phyloP scores from a whole-genome alignment of 2,113 vertebrate genomes.

The Hystrix brachyura region DNA sequence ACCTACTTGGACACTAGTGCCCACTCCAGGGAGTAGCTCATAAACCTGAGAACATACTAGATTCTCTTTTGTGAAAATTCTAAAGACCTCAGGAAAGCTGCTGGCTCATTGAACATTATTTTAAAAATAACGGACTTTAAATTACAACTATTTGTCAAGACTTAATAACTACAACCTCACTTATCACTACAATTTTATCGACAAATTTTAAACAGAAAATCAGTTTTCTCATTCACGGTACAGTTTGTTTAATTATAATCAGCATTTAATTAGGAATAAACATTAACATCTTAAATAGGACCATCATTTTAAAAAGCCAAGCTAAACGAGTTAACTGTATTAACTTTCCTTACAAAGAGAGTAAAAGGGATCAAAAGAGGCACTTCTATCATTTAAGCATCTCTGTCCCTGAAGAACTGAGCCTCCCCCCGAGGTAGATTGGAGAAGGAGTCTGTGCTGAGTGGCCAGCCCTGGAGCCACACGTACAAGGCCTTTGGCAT shows the following conservation, averaged over 20 bases:
- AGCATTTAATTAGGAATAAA: conserved; percentile 76
- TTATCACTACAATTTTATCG: conserved; percentile 9
- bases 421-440: neutral
- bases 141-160: conserved; percentile 65
- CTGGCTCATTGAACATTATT: conserved; percentile 65
- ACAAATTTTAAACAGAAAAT: conserved; percentile 82
- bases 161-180: conserved; percentile 73
- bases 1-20: neutral
- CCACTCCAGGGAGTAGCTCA: neutral
- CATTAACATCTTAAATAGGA: conserved; percentile 52
- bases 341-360: conserved; percentile 5
- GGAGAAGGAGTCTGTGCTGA: neutral
- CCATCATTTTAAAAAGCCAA: conserved; percentile 55
- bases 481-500: neutral
- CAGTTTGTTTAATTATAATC: conserved; percentile 78
- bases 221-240: conserved; percentile 75
- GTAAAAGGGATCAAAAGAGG: neutral
- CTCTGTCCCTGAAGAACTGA: conserved; percentile 37
- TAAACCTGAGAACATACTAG: neutral
- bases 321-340: conserved; percentile 32
- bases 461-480: neutral
- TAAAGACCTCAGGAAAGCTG: conserved; percentile 53
- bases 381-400: conserved; percentile 47
- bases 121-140: conserved; percentile 71
- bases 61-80: conserved; percentile 40